These are phyloP conservation scores for Polypterus senegalus DNA, from an alignment of 2,113 vertebrate species.

Conservation along the genomic window DNA sequence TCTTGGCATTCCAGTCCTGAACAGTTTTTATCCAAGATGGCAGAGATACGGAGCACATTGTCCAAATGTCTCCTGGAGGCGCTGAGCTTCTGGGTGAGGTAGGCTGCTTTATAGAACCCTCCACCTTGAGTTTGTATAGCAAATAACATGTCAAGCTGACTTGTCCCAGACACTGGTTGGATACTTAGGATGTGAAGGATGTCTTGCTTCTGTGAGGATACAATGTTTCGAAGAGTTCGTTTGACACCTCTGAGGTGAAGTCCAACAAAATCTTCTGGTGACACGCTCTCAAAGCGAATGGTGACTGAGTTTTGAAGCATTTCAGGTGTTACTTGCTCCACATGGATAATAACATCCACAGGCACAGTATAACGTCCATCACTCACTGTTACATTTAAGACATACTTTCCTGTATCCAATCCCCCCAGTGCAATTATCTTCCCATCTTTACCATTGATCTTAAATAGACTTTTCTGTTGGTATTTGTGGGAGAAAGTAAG, in stretches of 20 bases:
- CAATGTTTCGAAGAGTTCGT: constrained; percentile 57
- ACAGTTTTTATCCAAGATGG: constrained; percentile 92
- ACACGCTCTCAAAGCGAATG: constrained; percentile 80
- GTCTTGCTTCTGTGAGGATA: constrained; percentile 72
- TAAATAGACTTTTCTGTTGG: constrained; percentile 86
- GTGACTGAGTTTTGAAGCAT: constrained; percentile 85
- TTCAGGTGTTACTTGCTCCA: constrained; percentile 69
- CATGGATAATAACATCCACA: constrained; percentile 71
- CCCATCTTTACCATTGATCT: constrained; percentile 80
- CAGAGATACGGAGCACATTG: constrained; percentile 73
- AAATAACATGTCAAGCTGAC: constrained; percentile 86
- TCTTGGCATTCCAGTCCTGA: constrained; percentile 86
- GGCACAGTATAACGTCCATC: constrained; percentile 86
- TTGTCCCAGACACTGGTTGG: constrained; percentile 73
- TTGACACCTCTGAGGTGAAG: constrained; percentile 70
- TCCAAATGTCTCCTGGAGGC: constrained; percentile 74
- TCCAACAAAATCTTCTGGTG: constrained; percentile 80
- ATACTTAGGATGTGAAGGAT: constrained; percentile 80
- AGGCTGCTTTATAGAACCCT: constrained; percentile 80
- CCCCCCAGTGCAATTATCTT: constrained; percentile 87
- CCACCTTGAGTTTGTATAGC: constrained; percentile 64
- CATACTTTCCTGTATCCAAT: constrained; percentile 76
- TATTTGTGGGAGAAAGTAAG: constrained; percentile 74
- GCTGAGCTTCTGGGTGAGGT: constrained; percentile 88
- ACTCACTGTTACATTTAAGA: constrained; percentile 80